Base-by-base conservation (phyloP, 2,888 invertebrate species). In the Xanthia togata region DNA sequence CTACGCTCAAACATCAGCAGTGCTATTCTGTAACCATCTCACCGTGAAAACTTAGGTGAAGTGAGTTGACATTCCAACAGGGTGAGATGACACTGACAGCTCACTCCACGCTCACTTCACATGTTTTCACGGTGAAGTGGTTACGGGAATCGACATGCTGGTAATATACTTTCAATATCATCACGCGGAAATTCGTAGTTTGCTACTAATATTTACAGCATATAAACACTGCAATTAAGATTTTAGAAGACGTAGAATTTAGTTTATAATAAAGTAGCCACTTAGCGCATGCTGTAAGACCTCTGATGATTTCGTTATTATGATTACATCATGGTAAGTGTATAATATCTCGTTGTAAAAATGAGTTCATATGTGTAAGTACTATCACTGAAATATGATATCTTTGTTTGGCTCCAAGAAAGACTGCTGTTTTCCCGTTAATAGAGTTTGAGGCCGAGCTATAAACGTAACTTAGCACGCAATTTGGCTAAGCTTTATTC, bases 281-380 rank as follows among this genome's bases (percentile, higher is more conserved):
- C 44, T 79, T 73, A 73, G 14, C 26, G 31, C 26, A n/a, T 20
- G 63, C 31, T 14, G n/a, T n/a, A n/a, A n/a, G 11, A 70, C 57
- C n/a, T 76, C 47, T 62, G 35, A 35, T 64, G 3, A 38, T 55
- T 44, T 55, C 6, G 35, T 44, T 26, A 23, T 0, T 35, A n/a
- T 31, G 6, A 73, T 73, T 41, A 75, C 55, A 63, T 38, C 44
- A 64, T 64, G 6, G 5, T 9, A 31, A 50, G 3, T 9, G 17
- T 38, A 26, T 14, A 23, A 50, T 8, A 38, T 12, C 35, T 6
- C 5, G 1, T 44, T 44, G 26, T 64, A 8, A 50, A 50, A 23
- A 1, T 62, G 20, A 20, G 55, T 55, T n/a, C 53, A 9, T 53
- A 23, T n/a, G 1, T 1, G 23, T 23, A 23, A 50, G 23, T 53